Conservation (phyloP, 1,140 invertebrate genomes). For the Phymorhynchus buccinoides region DNA sequence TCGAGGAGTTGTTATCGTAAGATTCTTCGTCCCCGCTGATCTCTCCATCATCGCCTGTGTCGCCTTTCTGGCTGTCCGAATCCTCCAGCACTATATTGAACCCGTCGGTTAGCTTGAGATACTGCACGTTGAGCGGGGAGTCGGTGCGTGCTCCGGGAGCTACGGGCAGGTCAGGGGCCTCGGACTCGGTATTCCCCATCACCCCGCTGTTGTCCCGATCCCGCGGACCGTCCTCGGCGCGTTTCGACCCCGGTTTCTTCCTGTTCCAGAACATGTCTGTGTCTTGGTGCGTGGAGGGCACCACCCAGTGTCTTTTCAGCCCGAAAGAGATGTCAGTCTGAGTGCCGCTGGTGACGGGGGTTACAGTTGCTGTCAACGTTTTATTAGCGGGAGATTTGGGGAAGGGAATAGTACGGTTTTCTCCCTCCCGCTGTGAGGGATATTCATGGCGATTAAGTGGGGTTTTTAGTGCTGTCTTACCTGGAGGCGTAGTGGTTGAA, state of each 20-base stretch:
- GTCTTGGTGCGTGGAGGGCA: neutral
- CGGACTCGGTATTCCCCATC: neutral
- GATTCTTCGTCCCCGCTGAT: neutral
- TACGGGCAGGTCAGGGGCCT: neutral
- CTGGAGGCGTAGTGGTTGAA: neutral
- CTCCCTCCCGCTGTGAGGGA: neutral
- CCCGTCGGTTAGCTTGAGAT: constrained; percentile 4
- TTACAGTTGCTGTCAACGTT: neutral
- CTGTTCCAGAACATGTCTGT: constrained; percentile 10
- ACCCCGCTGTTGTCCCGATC: constrained; percentile 18
- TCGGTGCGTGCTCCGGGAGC: neutral
- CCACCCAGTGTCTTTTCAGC: neutral
- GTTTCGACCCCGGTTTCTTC: neutral
- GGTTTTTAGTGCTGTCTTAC: neutral
- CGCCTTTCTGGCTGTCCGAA: neutral
- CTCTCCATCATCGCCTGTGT: neutral
- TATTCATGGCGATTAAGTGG: neutral
- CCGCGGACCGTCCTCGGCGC: neutral
- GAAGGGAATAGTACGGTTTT: neutral
- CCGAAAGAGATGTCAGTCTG: constrained; percentile 16
- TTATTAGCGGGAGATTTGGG: neutral
- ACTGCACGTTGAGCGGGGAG: constrained; percentile 11
- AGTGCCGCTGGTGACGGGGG: neutral
- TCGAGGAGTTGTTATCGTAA: neutral
- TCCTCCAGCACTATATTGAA: constrained; percentile 1